A percentile compares a stretch with the other conserved stretches of the same genome.
Conservation (phyloP, 2,113 vertebrate species). For the Lota lota region DNA sequence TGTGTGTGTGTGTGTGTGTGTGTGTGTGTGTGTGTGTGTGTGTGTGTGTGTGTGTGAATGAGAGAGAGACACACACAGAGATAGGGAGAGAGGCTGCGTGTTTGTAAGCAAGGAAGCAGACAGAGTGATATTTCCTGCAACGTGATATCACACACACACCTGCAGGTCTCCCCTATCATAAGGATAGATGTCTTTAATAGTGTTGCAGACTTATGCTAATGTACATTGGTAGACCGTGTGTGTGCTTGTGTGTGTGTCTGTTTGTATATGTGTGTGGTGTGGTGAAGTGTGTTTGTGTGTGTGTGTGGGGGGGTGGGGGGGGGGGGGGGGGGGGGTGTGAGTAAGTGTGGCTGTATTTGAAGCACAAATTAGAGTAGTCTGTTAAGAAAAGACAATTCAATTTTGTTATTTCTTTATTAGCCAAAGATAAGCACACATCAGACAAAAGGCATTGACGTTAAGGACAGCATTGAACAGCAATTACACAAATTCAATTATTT, state of each 20-base stretch:
- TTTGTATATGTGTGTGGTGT: no score
- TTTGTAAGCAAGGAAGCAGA: not conserved
- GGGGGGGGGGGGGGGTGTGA: not conserved
- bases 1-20: slow-evolving; percentile 6
- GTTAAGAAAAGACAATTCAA: not conserved
- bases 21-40: slow-evolving; percentile 1
- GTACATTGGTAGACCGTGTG: not conserved
- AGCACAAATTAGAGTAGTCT: not conserved
- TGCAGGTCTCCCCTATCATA: not conserved
- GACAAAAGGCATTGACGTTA: not conserved
- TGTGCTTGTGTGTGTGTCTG: not conserved
- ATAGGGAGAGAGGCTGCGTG: not conserved
- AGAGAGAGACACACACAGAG: not conserved
- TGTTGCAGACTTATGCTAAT: not conserved
- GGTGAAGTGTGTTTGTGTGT: no score
- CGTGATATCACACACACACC: not conserved
- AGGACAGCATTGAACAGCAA: not conserved
- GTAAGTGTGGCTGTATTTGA: not conserved
- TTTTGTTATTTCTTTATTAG: not conserved
- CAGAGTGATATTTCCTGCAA: not conserved
- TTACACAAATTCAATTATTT: not conserved
- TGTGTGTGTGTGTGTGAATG: not conserved
- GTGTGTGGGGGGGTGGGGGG: no score
- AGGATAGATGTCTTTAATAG: not conserved
- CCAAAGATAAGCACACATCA: not conserved